Evolutionary conservation across 2,797 vertebrate species (phyloP), one percentile per base, ranked within the genome.

Genomic region (Hippopotamyrus pictus): DNA sequence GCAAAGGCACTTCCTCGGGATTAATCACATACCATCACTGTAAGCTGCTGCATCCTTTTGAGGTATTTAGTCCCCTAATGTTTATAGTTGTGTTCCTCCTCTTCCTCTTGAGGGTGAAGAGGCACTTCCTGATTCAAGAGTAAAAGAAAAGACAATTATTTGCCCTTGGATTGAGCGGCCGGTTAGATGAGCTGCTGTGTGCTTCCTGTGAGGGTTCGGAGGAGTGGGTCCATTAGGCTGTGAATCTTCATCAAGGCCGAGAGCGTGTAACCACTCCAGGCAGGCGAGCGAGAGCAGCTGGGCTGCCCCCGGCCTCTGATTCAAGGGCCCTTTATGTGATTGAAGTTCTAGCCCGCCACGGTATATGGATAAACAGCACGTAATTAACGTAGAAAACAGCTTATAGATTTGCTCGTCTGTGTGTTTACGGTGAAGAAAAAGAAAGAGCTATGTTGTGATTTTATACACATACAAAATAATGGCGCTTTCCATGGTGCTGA

Each of bases 281-380:
- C 73, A 41, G 9, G 44, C 19, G 19, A 17, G 19, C 51, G 3
- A 2, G 7, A 44, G 33, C 50, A 89, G 88, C 59, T 46, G 51
- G 17, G 41, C 22, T 4, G 1, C 51, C 76, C 37, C 33, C 11
- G 17, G 6, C 54, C 90, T 57, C 87, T 93, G 93, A 93, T 93
- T 93, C 91, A 90, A 93, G 91, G 88, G 91, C 91, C 88, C 91
- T 93, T 46, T 83, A 51, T 79, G 89, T 93, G 93, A 93, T 93
- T 93, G 93, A 90, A 90, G 88, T 88, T 89, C 69, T 83, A 11
- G 5, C 51, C 22, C 19, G 1, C 57, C 53, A 41, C 12, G 8
- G 9, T 33, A 0, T 83, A 37, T 83, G 69, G 73, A 59, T 89
- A 89, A 83, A 89, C 88, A 89, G 76, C 88, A 82, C 79, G 59